Evolutionary conservation across 2,888 invertebrate species (phyloP).

Genomic region (Globia sparganii): DNA sequence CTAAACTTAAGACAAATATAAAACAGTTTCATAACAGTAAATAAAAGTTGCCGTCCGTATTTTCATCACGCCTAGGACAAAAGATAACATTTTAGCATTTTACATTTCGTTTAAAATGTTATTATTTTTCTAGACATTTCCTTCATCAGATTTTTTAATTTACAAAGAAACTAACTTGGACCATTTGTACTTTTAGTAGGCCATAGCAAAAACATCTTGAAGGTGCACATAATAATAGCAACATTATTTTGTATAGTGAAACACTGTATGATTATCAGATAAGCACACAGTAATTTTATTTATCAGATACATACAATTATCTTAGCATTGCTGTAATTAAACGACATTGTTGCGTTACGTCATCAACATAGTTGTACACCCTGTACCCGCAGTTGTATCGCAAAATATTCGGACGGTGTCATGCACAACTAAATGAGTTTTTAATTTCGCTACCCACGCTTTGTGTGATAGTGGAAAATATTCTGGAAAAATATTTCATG

Average conservation of each 20-base stretch:
- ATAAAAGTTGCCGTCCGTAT: neutral
- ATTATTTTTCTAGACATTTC: neutral
- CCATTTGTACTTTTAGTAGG: neutral
- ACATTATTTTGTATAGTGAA: neutral
- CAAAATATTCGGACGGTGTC: slow-evolving; percentile 49
- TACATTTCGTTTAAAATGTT: neutral
- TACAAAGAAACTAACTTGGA: neutral
- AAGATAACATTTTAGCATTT: slow-evolving; percentile 23
- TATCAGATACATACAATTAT: neutral
- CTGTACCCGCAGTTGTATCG: slow-evolving; percentile 4
- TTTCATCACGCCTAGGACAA: slow-evolving; percentile 11
- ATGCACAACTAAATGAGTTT: slow-evolving; percentile 60
- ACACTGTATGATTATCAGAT: neutral
- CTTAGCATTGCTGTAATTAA: slow-evolving; percentile 8
- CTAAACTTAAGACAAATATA: slow-evolving; percentile 2
- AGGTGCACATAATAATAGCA: neutral
- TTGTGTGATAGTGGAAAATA: slow-evolving; percentile 48
- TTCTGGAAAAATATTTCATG: slow-evolving; percentile 32
- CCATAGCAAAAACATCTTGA: neutral
- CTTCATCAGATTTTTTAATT: neutral
- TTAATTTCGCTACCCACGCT: slow-evolving; percentile 57
- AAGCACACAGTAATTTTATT: neutral
- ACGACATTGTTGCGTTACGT: slow-evolving; percentile 38
- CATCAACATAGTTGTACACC: slow-evolving; percentile 1
- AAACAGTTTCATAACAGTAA: slow-evolving; percentile 14